Evolutionary conservation across 2,797 vertebrate species (phyloP), one percentile per base, ranked within the genome.

Genomic region (Coluber constrictor): DNA sequence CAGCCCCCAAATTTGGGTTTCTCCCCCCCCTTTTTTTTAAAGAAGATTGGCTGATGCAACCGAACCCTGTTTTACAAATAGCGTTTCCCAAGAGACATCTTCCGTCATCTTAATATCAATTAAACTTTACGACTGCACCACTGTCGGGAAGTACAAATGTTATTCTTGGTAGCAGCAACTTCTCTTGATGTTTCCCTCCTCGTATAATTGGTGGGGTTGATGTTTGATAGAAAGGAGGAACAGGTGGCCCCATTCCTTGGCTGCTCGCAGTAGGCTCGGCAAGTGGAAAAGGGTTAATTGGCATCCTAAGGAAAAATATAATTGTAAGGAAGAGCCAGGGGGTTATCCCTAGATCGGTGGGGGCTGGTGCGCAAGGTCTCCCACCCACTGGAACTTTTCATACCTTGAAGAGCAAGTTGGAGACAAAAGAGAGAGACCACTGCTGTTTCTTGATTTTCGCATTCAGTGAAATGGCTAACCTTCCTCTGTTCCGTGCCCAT

Each of bases 201-300:
- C 94, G 94, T 94, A 93, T 90, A 95, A 95, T 97, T 96, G 97
- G 96, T 96, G 95, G 91, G 10, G 37, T 66, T 86, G 87, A 94
- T 94, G 93, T 96, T 95, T 95, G 95, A 96, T 96, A 95, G 94
- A 96, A 94, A 94, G 94, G 95, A 96, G 95, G 96, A 97, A 97
- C 92, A 95, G 96, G 91, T 95, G 94, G 90, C 93, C 96, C 95
- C 93, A 1, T 54, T 96, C 95, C 92, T 96, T 94, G 96, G 95
- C 96, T 96, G 96, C 95, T 97, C 97, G 96, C 97, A 95, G 96
- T 96, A 96, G 96, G 96, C 96, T 94, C 95, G 90, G 95, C 94
- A 95, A 97, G 94, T 92, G 95, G 95, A 96, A 97, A 98, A 95
- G 97, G 97, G 97, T 98, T 97, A 97, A 97, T 96, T 97, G 97